Conservation (phyloP, 2,113 vertebrate species). For the Anguilla rostrata region DNA sequence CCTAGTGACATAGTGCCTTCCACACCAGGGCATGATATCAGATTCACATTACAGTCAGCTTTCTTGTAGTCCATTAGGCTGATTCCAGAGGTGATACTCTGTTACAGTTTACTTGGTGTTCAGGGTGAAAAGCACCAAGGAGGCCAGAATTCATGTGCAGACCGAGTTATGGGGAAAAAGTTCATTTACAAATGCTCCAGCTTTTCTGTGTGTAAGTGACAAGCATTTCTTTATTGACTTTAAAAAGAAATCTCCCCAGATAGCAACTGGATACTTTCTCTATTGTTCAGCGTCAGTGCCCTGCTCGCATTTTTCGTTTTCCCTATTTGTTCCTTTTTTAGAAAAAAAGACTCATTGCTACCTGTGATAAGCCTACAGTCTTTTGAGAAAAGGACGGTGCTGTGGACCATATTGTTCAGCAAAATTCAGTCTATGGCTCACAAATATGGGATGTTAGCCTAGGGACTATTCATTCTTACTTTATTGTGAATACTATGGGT, state of each 20-base stretch:
- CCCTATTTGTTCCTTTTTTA: background rate
- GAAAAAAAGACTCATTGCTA: background rate
- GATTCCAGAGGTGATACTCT: no score
- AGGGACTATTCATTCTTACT: background rate
- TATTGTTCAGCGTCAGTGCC: slow-evolving; percentile 10
- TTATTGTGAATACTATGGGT: no score
- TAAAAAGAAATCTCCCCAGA: no score
- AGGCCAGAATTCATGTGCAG: background rate
- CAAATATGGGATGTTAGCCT: background rate
- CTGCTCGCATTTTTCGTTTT: slow-evolving; percentile 33
- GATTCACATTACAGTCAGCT: background rate
- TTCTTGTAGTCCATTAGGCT: no score
- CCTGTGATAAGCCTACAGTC: background rate
- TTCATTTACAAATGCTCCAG: background rate
- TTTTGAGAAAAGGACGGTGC: background rate
- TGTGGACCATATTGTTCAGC: background rate
- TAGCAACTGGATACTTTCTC: background rate
- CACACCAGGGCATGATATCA: background rate
- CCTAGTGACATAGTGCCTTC: background rate
- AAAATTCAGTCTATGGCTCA: background rate
- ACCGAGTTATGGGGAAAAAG: background rate
- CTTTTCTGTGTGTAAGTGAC: background rate
- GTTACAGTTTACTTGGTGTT: background rate
- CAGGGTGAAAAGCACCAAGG: background rate
- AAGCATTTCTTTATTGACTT: background rate